These are phyloP conservation scores for Octodonta nipae DNA, from an alignment of 2,888 invertebrate genomes.

Conservation along the genomic window DNA sequence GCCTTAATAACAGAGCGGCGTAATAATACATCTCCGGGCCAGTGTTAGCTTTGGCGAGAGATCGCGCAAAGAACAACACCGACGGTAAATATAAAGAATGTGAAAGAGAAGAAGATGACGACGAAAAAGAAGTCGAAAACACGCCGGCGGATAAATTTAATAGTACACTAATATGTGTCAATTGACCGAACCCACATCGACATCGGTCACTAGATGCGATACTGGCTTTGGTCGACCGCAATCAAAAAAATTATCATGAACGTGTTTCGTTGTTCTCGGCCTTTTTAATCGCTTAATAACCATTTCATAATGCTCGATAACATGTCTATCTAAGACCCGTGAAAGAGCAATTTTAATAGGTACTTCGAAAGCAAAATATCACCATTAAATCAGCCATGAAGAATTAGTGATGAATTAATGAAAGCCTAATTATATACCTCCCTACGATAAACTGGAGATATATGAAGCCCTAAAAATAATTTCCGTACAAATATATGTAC, in stretches of 20 bases:
- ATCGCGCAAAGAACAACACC: conserved; percentile 11
- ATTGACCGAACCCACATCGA: conserved; percentile 22
- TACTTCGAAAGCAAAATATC: too few relatives aligned
- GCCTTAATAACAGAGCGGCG: conserved; percentile 36
- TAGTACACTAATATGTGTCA: conserved; percentile 32
- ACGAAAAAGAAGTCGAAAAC: conserved; percentile 10
- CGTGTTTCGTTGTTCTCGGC: conserved; percentile 2
- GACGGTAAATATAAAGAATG: conserved; percentile 14
- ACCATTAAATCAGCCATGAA: too few relatives aligned
- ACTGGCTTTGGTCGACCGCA: too few relatives aligned
- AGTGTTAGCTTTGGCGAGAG: conserved; percentile 28
- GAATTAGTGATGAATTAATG: too few relatives aligned
- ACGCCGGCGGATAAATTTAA: conserved; percentile 9
- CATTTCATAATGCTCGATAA: conserved; percentile 1
- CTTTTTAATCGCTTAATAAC: conserved; percentile 1
- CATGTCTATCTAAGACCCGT: too few relatives aligned
- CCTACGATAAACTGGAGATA: too few relatives aligned
- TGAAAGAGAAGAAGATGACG: conserved; percentile 1
- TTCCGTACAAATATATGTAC: too few relatives aligned
- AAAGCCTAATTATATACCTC: too few relatives aligned
- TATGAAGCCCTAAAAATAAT: too few relatives aligned
- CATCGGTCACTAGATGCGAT: too few relatives aligned
- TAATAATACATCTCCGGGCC: conserved; percentile 30
- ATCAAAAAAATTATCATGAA: conserved; percentile 1
- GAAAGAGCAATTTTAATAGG: too few relatives aligned